phyloP scores from a whole-genome alignment of 2,113 vertebrate species.

The Hymenochirus boettgeri region DNA sequence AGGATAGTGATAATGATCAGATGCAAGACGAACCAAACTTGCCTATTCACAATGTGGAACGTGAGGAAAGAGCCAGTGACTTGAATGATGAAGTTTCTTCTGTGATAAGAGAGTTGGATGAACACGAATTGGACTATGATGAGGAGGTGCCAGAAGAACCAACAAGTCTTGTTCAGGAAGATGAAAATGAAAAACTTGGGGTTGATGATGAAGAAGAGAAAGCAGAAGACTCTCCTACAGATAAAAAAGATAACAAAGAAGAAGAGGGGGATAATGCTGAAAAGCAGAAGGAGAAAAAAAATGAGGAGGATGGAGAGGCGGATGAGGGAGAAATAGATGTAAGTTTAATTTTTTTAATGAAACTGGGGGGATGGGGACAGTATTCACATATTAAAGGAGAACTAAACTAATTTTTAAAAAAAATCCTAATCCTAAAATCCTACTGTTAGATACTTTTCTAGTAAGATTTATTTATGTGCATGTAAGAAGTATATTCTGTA shows the following conservation, averaged over 20 bases:
- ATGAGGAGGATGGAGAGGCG: constrained; percentile 92
- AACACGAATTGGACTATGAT: constrained; percentile 94
- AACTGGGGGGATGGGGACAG: too few species aligned
- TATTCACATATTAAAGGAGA: too few species aligned
- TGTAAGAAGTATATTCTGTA: too few species aligned
- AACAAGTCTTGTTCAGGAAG: constrained; percentile 59
- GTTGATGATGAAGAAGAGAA: constrained; percentile 78
- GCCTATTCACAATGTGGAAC: constrained; percentile 25
- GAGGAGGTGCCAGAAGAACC: constrained; percentile 94
- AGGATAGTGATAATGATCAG: constrained; percentile 72
- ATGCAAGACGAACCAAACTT: constrained; percentile 51
- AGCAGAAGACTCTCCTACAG: constrained; percentile 51
- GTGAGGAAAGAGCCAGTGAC: constrained; percentile 57
- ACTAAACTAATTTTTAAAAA: too few species aligned
- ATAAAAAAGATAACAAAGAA: constrained; percentile 50
- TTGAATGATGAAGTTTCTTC: constrained; percentile 84
- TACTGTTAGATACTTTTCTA: too few species aligned
- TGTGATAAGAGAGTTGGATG: constrained; percentile 87
- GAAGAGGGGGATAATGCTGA: constrained; percentile 67
- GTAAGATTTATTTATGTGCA: too few species aligned
- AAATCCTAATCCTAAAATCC: too few species aligned
- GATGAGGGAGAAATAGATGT: constrained; percentile 97
- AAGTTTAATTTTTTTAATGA: constrained; percentile 59
- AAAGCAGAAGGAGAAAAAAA: constrained; percentile 81
- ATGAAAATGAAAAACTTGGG: constrained; percentile 67